Evolutionary conservation across 2,797 vertebrate species (phyloP).

Genomic region (Eulemur mongoz): DNA sequence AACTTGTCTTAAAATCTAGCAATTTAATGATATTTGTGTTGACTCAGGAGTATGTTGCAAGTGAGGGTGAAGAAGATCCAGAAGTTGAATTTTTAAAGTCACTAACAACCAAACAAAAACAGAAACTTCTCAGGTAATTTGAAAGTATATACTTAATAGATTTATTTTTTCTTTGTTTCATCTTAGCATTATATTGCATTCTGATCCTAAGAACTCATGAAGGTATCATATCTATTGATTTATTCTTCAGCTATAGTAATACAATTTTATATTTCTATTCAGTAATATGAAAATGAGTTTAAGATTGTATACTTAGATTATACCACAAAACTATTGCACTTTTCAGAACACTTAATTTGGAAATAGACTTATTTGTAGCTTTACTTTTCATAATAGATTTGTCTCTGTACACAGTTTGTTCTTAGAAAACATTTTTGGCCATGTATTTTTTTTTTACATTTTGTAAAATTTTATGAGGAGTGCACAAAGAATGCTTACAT

Average conservation of each 20-base stretch:
- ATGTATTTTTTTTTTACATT: neutral
- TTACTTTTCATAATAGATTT: constrained; percentile 49
- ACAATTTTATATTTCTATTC: constrained; percentile 35
- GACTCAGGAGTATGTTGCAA: constrained; percentile 94
- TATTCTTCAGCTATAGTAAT: neutral
- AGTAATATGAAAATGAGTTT: constrained; percentile 32
- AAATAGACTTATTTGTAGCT: constrained; percentile 43
- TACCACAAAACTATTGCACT: neutral
- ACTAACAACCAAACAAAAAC: constrained; percentile 96
- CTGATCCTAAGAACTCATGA: neutral
- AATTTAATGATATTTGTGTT: constrained; percentile 64
- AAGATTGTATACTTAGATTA: neutral
- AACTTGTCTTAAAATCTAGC: constrained; percentile 6
- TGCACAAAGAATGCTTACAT: constrained; percentile 44
- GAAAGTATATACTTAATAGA: neutral
- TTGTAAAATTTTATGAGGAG: constrained; percentile 50
- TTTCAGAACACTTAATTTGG: constrained; percentile 46
- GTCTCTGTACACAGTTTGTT: constrained; percentile 20
- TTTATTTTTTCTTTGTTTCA: constrained; percentile 24
- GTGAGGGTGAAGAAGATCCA: constrained; percentile 97
- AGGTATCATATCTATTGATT: constrained; percentile 13
- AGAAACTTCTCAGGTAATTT: constrained; percentile 96
- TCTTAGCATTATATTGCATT: constrained; percentile 3
- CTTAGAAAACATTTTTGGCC: constrained; percentile 28
- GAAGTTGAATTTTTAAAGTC: constrained; percentile 99